Base-by-base conservation (phyloP, 2,113 vertebrate genomes). In the Pandion haliaetus region DNA sequence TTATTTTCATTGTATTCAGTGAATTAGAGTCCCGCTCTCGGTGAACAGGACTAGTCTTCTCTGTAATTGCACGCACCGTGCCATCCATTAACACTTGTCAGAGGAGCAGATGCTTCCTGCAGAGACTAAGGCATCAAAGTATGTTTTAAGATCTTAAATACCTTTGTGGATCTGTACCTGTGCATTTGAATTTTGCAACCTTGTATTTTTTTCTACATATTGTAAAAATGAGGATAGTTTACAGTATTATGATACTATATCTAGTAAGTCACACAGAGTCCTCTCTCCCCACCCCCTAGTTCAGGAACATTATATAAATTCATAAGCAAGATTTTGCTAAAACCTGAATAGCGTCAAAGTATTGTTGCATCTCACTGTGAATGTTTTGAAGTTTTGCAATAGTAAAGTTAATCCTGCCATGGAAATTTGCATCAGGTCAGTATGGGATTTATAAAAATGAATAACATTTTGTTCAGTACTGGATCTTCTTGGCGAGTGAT, bases 1-100 rank as follows among this genome's bases (percentile, higher is more conserved):
- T 67, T 76, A 25, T 95, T 89, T 96, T 74, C 38, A 45, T 40
- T 89, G 20, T 67, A 57, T 88, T 88, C 82, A 58, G 34, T 73
- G 45, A 87, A 76, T 49, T 67, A n/a, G 28, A 84, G 8, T 38
- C 58, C 32, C 25, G 10, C 21, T 47, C 7, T 86, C 24, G 3
- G 32, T 42, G 63, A 72, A 17, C 24, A 70, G 44, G 15, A 58
- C 26, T 77, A 9, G 17, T 74, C 85, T 93, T 40, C 16, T 79
- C 36, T 87, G 15, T 67, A 42, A 78, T 10, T 34, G 12, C 44
- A 78, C 4, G 1, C 3, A 3, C 24, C 1, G 0, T 40, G 26
- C 57, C 5, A 4, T 55, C 42, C 34, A 40, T 38, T 59, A 62
- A 80, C 55, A 52, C 52, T 47, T 54, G 12, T 62, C 44, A 90